Conservation (phyloP, 2,888 invertebrate species). For the Fragum fragum region DNA sequence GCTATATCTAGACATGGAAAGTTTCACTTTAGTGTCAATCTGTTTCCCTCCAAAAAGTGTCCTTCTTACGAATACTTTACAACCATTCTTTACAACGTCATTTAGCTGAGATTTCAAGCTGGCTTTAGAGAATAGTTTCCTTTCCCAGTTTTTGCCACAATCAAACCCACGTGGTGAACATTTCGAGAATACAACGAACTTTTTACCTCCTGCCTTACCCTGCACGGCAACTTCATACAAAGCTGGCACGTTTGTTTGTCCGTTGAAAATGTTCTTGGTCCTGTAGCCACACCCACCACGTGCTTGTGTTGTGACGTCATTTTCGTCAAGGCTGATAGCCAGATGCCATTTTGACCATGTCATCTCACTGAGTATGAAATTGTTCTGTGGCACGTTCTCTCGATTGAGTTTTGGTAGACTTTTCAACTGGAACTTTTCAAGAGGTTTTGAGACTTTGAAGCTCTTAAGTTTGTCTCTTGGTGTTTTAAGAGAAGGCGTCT, state of each 20-base stretch:
- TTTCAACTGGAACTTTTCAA: slow-evolving; percentile 51
- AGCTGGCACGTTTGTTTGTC: slow-evolving; percentile 63
- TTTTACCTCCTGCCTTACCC: slow-evolving; percentile 47
- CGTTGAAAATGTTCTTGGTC: slow-evolving; percentile 58
- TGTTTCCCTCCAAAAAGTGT: slow-evolving; percentile 47
- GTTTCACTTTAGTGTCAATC: slow-evolving; percentile 32
- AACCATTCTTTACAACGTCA: slow-evolving; percentile 60
- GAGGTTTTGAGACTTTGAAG: slow-evolving; percentile 47
- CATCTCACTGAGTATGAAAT: slow-evolving; percentile 67
- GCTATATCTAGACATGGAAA: slow-evolving; percentile 63
- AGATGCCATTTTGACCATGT: slow-evolving; percentile 72
- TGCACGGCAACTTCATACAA: slow-evolving; percentile 72
- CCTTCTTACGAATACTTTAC: slow-evolving; percentile 62
- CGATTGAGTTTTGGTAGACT: slow-evolving; percentile 55
- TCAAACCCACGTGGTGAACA: slow-evolving; percentile 52
- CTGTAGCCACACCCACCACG: slow-evolving; percentile 64
- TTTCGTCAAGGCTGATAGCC: slow-evolving; percentile 47
- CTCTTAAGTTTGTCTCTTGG: not conserved
- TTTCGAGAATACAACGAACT: slow-evolving; percentile 69
- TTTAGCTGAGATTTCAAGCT: slow-evolving; percentile 64
- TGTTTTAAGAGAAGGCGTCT: slow-evolving; percentile 11
- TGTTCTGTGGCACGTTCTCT: slow-evolving; percentile 66
- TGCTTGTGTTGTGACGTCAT: slow-evolving; percentile 35
- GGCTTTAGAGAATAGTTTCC: slow-evolving; percentile 53
- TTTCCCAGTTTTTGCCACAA: slow-evolving; percentile 63